Evolutionary conservation across 2,888 invertebrate species (phyloP).

Genomic region (Glomeris marginata): DNA sequence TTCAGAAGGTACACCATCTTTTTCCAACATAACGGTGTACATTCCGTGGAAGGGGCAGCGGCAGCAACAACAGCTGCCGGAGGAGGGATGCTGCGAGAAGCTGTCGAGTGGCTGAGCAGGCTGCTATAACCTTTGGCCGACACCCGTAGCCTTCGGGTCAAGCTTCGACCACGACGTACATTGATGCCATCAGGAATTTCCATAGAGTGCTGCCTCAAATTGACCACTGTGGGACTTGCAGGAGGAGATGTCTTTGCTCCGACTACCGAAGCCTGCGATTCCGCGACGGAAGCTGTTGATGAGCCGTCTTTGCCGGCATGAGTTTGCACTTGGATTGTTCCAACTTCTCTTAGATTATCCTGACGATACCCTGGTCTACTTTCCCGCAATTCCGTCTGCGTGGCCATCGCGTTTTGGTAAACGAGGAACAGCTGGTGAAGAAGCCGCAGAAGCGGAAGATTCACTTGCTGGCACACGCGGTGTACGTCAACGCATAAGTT

Average conservation of each 20-base stretch:
- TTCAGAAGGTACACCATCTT: conserved; percentile 84
- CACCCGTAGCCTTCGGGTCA: conserved; percentile 65
- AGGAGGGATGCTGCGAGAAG: conserved; percentile 26
- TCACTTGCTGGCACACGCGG: conserved; percentile 87
- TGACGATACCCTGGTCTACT: conserved; percentile 6
- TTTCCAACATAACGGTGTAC: conserved; percentile 76
- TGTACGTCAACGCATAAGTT: conserved; percentile 78
- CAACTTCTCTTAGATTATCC: not conserved
- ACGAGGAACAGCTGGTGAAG: conserved; percentile 93
- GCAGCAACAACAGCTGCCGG: conserved; percentile 26
- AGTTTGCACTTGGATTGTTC: not conserved
- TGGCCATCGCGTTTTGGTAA: conserved; percentile 94
- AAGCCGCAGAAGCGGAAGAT: conserved; percentile 83
- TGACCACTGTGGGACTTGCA: not conserved
- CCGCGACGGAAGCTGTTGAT: not conserved
- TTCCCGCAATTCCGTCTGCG: conserved; percentile 73
- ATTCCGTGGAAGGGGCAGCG: conserved; percentile 29
- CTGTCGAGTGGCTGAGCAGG: conserved; percentile 33
- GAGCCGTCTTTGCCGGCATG: not conserved
- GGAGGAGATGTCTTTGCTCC: not conserved
- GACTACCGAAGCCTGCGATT: not conserved
- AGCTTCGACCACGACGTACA: conserved; percentile 55
- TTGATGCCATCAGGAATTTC: not conserved
- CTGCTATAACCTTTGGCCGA: conserved; percentile 53
- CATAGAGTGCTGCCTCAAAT: not conserved